These are phyloP conservation scores for Asbolus verrucosus DNA, from an alignment of 1,140 invertebrate species.

Conservation along the genomic window DNA sequence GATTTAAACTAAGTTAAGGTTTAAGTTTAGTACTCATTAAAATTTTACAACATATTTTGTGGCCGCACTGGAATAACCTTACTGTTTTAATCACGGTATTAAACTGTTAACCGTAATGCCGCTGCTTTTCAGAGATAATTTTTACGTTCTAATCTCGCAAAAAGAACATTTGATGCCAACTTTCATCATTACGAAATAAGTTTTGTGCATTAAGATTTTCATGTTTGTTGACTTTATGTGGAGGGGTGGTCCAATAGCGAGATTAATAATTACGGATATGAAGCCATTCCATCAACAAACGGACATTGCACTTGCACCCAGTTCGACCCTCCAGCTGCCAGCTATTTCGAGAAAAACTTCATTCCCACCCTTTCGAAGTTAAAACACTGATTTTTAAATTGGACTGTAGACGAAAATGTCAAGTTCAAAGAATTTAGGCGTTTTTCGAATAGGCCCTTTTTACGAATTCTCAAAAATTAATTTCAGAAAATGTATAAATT, in stretches of 20 bases:
- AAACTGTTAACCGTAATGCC: conserved; percentile 35
- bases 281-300: not conserved
- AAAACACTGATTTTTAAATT: too few relatives aligned
- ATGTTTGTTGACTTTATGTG: not conserved
- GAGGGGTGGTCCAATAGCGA: too few relatives aligned
- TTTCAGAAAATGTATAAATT: too few relatives aligned
- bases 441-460: too few relatives aligned
- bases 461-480: too few relatives aligned
- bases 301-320: not conserved
- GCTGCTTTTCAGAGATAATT: conserved; percentile 37
- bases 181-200: conserved; percentile 12
- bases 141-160: conserved; percentile 32
- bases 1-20: conserved; percentile 27
- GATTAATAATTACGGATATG: not conserved
- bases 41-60: conserved; percentile 38
- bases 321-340: too few relatives aligned
- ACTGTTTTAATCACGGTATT: conserved; percentile 34
- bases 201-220: conserved; percentile 5
- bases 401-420: too few relatives aligned
- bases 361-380: too few relatives aligned
- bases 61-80: conserved; percentile 26
- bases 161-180: conserved; percentile 7
- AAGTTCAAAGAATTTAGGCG: too few relatives aligned
- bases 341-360: too few relatives aligned
- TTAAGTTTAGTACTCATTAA: conserved; percentile 35